Conservation (phyloP, 2,888 invertebrate species). For the Notodromas monacha region DNA sequence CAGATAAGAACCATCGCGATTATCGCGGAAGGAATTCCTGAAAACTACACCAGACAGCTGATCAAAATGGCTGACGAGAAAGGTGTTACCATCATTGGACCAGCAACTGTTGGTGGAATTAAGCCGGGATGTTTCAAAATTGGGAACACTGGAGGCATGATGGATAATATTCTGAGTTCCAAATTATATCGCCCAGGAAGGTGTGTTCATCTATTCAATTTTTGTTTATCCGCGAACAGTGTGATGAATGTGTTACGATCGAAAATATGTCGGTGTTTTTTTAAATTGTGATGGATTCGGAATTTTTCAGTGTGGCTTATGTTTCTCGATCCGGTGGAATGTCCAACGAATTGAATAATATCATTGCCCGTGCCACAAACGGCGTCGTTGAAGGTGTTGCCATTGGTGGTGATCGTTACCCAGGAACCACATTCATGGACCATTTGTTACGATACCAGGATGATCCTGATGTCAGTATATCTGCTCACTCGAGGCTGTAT, state of each 20-base stretch:
- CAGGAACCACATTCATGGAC: constrained; percentile 91
- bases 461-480: constrained; percentile 22
- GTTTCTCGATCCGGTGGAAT: constrained; percentile 95
- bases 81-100: constrained; percentile 58
- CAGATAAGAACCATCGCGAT: constrained; percentile 80
- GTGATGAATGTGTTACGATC: neutral
- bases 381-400: constrained; percentile 93
- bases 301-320: constrained; percentile 57
- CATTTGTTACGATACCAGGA: constrained; percentile 50
- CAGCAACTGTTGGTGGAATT: constrained; percentile 84
- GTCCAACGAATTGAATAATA: constrained; percentile 97
- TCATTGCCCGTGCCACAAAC: constrained; percentile 76
- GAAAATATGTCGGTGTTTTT: neutral
- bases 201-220: constrained; percentile 12
- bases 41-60: constrained; percentile 82
- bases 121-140: constrained; percentile 98
- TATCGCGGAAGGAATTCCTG: constrained; percentile 96
- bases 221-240: neutral
- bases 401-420: constrained; percentile 88
- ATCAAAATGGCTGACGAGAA: constrained; percentile 49
- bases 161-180: constrained; percentile 91
- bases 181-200: constrained; percentile 74
- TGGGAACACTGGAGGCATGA: constrained; percentile 97
- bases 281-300: constrained; percentile 7
- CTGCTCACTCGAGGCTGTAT: no score